Evolutionary conservation across 2,888 invertebrate genomes (phyloP).

Genomic region (Calliopum simillimum): DNA sequence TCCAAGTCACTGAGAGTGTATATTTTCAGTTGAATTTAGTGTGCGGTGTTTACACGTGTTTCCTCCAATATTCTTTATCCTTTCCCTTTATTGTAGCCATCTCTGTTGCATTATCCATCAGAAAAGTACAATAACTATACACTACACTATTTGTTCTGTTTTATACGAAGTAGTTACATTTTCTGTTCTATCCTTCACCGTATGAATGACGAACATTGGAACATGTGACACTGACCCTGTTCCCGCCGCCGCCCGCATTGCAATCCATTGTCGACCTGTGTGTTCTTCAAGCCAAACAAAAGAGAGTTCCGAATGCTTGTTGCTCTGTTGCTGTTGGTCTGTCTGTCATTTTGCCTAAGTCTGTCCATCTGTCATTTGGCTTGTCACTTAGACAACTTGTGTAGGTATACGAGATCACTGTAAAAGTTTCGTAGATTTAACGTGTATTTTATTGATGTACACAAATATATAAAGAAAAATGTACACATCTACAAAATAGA

Average conservation of each 20-base stretch:
- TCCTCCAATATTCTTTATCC: background rate
- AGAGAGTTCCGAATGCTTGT: background rate
- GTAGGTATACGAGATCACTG: constrained; percentile 8
- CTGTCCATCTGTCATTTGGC: constrained; percentile 48
- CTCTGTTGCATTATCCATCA: background rate
- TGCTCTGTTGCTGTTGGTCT: constrained; percentile 31
- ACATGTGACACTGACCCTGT: too few relatives aligned
- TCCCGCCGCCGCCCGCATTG: background rate
- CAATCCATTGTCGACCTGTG: background rate
- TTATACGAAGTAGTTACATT: too few relatives aligned
- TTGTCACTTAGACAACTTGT: constrained; percentile 45
- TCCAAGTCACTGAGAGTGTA: too few relatives aligned
- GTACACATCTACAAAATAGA: too few relatives aligned
- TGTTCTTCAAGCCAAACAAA: background rate
- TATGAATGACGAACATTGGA: too few relatives aligned
- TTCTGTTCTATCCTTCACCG: background rate
- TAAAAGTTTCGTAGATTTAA: background rate
- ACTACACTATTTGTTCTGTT: too few relatives aligned
- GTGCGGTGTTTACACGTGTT: constrained; percentile 13
- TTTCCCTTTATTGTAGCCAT: background rate
- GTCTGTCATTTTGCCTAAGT: constrained; percentile 45
- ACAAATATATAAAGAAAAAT: too few relatives aligned
- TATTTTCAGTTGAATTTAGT: constrained; percentile 14
- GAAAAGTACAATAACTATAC: too few relatives aligned
- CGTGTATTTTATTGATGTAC: background rate